Conservation (phyloP, 2,113 vertebrate species). For the Cyanoderma ruficeps region DNA sequence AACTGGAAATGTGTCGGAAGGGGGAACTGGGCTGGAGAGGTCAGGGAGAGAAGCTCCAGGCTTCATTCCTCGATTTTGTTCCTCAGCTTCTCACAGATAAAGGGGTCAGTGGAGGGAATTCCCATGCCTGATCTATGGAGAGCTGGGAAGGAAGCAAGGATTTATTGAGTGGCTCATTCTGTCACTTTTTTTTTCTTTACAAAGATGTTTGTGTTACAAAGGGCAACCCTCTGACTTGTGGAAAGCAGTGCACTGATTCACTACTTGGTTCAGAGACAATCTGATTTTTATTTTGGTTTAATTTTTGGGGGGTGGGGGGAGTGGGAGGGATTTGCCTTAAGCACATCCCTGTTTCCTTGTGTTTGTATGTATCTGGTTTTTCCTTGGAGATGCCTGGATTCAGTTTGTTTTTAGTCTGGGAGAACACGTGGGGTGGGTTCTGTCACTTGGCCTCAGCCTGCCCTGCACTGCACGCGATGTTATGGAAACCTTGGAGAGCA, state of each 20-base stretch:
- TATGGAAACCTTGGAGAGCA: background rate
- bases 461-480: accelerated
- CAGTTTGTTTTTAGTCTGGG: background rate
- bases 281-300: background rate
- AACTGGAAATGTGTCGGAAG: background rate
- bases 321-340: background rate
- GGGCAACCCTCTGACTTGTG: background rate
- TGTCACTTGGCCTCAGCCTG: background rate
- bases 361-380: background rate
- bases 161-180: background rate
- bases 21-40: background rate
- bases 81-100: background rate
- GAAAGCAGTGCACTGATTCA: background rate
- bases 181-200: background rate
- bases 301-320: background rate
- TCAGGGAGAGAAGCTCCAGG: background rate
- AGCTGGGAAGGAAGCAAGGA: background rate
- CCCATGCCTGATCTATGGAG: background rate
- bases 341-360: background rate
- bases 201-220: background rate
- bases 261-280: accelerated
- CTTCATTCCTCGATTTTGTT: background rate
- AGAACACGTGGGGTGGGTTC: background rate
- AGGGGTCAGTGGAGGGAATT: background rate
- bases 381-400: background rate